phyloP scores from a whole-genome alignment of 1,140 invertebrate species.

The Scaptomyza pallida region DNA sequence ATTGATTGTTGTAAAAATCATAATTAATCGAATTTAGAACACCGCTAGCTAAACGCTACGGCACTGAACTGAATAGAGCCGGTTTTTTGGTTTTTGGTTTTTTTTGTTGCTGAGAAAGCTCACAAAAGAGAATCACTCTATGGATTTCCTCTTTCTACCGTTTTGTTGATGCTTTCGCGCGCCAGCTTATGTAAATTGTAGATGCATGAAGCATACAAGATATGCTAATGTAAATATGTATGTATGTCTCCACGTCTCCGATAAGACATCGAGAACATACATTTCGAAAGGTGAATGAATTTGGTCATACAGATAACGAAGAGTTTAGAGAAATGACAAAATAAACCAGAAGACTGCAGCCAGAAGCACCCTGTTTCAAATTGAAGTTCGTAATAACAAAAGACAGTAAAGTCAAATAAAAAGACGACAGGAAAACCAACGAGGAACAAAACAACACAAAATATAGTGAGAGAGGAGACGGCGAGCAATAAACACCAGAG shows the following conservation, averaged over 20 bases:
- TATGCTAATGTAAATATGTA: slow-evolving; percentile 56
- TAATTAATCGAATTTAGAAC: slow-evolving; percentile 79
- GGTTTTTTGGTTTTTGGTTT: slow-evolving; percentile 44
- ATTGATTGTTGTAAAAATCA: slow-evolving; percentile 65
- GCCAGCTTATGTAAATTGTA: slow-evolving; percentile 59
- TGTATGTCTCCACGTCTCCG: slow-evolving; percentile 29
- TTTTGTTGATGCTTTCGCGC: slow-evolving; percentile 40
- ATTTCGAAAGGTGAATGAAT: slow-evolving; percentile 72
- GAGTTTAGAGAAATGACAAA: slow-evolving; percentile 44
- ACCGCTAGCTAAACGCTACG: slow-evolving; percentile 64
- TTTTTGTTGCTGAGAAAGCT: slow-evolving; percentile 54
- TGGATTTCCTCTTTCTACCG: slow-evolving; percentile 52
- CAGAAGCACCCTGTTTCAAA: slow-evolving; percentile 48
- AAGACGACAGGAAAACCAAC: slow-evolving; percentile 49
- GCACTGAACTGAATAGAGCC: slow-evolving; percentile 36
- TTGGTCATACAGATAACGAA: slow-evolving; percentile 57
- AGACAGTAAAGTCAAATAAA: slow-evolving; percentile 45
- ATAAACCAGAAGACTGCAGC: slow-evolving; percentile 8
- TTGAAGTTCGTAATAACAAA: slow-evolving; percentile 64
- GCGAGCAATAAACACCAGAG: slow-evolving; percentile 14
- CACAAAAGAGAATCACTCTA: slow-evolving; percentile 34
- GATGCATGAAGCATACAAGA: slow-evolving; percentile 12
- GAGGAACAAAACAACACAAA: slow-evolving; percentile 42
- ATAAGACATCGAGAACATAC: slow-evolving; percentile 41
- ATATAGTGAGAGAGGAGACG: slow-evolving; percentile 27